Percentiles rank a stretch among this genome's conserved stretches.
Conservation (phyloP, 1,140 invertebrate species). For the Melitaea cinxia region DNA sequence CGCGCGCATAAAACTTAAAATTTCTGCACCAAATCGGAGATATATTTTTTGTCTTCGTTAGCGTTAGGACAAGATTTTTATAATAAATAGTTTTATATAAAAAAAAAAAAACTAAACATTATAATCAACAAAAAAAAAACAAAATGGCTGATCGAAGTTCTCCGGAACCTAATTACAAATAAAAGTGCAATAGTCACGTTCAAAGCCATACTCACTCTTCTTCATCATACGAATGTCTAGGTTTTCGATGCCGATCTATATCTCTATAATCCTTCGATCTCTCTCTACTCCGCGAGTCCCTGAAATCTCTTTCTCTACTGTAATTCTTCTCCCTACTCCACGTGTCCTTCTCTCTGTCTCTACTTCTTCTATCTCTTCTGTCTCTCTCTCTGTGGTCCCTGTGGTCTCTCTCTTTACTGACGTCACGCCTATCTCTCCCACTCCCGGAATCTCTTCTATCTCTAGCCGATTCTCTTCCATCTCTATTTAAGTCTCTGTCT, state of each 20-base stretch:
- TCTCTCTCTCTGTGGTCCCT: constrained; percentile 64
- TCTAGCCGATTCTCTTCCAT: constrained; percentile 69
- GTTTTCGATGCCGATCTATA: constrained; percentile 70
- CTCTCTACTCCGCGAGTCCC: constrained; percentile 72
- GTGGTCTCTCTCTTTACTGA: constrained; percentile 66
- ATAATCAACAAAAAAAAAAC: too few relatives aligned
- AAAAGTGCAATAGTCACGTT: background rate
- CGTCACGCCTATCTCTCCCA: constrained; percentile 67
- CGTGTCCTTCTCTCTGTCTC: constrained; percentile 66
- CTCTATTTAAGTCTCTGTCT: constrained; percentile 81
- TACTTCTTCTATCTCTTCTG: constrained; percentile 64
- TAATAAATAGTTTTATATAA: too few relatives aligned
- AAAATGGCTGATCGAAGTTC: too few relatives aligned
- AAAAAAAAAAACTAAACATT: too few relatives aligned
- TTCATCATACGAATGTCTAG: constrained; percentile 71
- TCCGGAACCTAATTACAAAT: background rate
- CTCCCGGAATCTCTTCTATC: constrained; percentile 74
- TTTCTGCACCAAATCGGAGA: too few relatives aligned
- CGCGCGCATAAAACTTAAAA: too few relatives aligned
- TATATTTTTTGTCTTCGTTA: too few relatives aligned
- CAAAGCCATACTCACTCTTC: constrained; percentile 67
- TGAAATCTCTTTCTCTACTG: constrained; percentile 77
- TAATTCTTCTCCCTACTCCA: constrained; percentile 81
- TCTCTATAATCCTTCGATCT: constrained; percentile 74
- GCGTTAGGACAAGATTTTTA: too few relatives aligned